A percentile compares a stretch with the other conserved stretches of the same genome.
phyloP scores from a whole-genome alignment of 2,888 invertebrate genomes.

The Autographa gamma region DNA sequence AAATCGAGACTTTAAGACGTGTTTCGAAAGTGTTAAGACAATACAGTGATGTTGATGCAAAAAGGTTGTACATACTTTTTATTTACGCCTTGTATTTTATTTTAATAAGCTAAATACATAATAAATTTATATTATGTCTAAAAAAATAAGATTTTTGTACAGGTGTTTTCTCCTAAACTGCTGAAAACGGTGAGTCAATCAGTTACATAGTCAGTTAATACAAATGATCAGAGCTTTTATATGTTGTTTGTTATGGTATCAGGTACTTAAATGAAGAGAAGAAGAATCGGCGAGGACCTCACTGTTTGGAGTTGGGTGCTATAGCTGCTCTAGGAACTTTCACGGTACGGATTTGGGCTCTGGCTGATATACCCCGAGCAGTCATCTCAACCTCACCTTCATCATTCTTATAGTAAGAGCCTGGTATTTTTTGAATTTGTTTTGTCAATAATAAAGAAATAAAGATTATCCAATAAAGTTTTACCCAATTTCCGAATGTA shows the following conservation, averaged over 20 bases:
- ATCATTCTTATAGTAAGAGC: conserved; percentile 85
- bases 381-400: conserved; percentile 61
- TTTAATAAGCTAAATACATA: conserved; percentile 79
- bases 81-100: conserved; percentile 83
- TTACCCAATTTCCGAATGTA: conserved; percentile 69
- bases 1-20: conserved; percentile 70
- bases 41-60: conserved; percentile 76
- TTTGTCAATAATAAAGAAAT: conserved; percentile 81
- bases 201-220: conserved; percentile 70
- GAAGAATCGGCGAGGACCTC: conserved; percentile 19
- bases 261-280: conserved; percentile 73
- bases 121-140: conserved; percentile 81
- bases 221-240: conserved; percentile 58
- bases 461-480: conserved; percentile 74
- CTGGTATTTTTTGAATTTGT: conserved; percentile 86
- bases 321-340: conserved; percentile 29
- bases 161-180: conserved; percentile 68
- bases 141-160: conserved; percentile 72
- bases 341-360: conserved; percentile 18
- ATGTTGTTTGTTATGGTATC: conserved; percentile 67
- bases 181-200: conserved; percentile 78
- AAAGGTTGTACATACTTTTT: conserved; percentile 85
- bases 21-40: conserved; percentile 78
- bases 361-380: conserved; percentile 48
- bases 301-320: conserved; percentile 16